Base-by-base conservation (phyloP, 2,113 vertebrate genomes). In the Ochotona princeps region DNA sequence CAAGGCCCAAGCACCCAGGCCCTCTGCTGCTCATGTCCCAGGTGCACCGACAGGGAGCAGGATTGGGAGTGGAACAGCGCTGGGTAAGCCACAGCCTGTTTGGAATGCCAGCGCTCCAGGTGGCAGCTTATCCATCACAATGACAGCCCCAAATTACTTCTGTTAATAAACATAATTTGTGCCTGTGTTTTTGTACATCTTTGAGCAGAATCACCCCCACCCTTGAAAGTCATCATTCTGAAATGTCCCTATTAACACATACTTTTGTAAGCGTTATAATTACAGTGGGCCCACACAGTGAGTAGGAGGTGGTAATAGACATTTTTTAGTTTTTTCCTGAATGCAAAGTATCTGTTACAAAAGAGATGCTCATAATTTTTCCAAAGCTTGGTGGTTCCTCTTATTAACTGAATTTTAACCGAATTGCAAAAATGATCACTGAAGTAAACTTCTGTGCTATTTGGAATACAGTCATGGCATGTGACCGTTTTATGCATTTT, bases 231-330 rank as follows among this genome's bases (percentile, higher is more conserved):
- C 63, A 84, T 23, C 70, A 18, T 89, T 92, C 83, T 89, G 73
- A 96, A 95, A 95, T 87, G 81, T 67, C 78, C 23, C 69, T 76
- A 88, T 93, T 87, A 93, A 89, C 92, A 73, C 75, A 81, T 93
- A 30, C 49, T 73, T 72, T 95, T 90, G 12, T 82, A 78, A 91
- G 84, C 95, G 83, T 81, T 89, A 93, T 93, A 90, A 91, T 82
- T 80, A 32, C 69, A 91, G 83, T 78, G 47, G 69, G 49, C 91
- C 92, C 75, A 93, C 79, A 92, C 57, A 78, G 63, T 67, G 89
- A 47, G 84, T 87, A 54, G 88, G 92, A 94, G 38, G 87, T 95
- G 94, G 81, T 89, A 96, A 96, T 92, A 95, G 92, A 32, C 30
- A 75, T 3, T n/a, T 85, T 80, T 70, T 32, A 47, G 28, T 15